Evolutionary conservation across 2,113 vertebrate genomes (phyloP).

Genomic region (mouse (Mus musculus)): GRCm39 chr1:74844501-74845000

Average conservation of each 20-base stretch:
- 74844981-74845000: not conserved
- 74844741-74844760: slow-evolving; percentile 83
- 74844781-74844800: slow-evolving; percentile 57
- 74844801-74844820: slow-evolving; percentile 47
- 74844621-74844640: slow-evolving; percentile 40
- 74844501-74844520: not conserved
- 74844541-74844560: not conserved
- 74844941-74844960: not conserved
- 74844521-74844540: not conserved
- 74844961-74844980: not conserved
- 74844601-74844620: not conserved
- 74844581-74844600: not conserved
- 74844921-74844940: not conserved
- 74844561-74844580: not conserved
- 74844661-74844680: slow-evolving; percentile 44
- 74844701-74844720: slow-evolving; percentile 76
- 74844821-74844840: not conserved
- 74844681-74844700: slow-evolving; percentile 50
- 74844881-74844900: not conserved
- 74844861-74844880: slow-evolving; percentile 4
- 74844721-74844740: slow-evolving; percentile 83
- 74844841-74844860: not conserved
- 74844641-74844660: slow-evolving; percentile 50
- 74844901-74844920: not conserved
- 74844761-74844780: slow-evolving; percentile 74